Percentiles rank a stretch among this genome's conserved stretches.
Evolutionary conservation across 2,113 vertebrate genomes (phyloP).

Genomic region (Vidua chalybeata): DNA sequence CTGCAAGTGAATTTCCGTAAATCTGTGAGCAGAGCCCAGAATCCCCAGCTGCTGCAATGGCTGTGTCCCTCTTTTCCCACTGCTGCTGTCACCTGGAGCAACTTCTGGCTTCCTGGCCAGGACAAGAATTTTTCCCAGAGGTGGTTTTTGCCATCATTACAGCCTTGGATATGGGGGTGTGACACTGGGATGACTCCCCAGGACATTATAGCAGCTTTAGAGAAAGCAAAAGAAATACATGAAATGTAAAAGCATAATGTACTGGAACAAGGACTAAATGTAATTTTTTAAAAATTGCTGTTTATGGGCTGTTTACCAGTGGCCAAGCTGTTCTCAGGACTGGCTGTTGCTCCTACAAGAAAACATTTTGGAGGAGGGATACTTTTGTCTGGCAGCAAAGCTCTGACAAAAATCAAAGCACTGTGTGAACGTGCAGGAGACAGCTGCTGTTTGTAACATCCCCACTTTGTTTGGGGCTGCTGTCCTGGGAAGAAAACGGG

Average conservation of each 20-base stretch:
- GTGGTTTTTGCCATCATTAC: background rate
- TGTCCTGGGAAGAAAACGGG: background rate
- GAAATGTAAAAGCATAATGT: background rate
- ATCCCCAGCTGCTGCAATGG: background rate
- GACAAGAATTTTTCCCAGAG: background rate
- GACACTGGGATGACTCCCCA: background rate
- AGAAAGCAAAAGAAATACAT: background rate
- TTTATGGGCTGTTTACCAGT: background rate
- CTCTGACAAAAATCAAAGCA: background rate
- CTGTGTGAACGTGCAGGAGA: background rate
- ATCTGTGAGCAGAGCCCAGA: background rate
- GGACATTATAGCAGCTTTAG: background rate
- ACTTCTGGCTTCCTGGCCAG: background rate
- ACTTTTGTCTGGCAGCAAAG: background rate
- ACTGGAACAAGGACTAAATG: background rate
- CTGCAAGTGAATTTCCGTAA: background rate
- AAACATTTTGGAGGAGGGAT: background rate
- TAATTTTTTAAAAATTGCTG: background rate
- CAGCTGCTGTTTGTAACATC: slow-evolving; percentile 26
- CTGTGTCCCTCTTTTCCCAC: background rate
- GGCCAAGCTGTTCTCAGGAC: background rate
- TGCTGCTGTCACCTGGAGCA: background rate
- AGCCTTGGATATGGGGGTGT: background rate
- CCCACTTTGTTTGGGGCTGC: background rate
- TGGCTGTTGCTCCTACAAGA: background rate